Evolutionary conservation across 2,113 vertebrate genomes (phyloP), one percentile per base, ranked within the genome.

Genomic region (Polyodon spathula): DNA sequence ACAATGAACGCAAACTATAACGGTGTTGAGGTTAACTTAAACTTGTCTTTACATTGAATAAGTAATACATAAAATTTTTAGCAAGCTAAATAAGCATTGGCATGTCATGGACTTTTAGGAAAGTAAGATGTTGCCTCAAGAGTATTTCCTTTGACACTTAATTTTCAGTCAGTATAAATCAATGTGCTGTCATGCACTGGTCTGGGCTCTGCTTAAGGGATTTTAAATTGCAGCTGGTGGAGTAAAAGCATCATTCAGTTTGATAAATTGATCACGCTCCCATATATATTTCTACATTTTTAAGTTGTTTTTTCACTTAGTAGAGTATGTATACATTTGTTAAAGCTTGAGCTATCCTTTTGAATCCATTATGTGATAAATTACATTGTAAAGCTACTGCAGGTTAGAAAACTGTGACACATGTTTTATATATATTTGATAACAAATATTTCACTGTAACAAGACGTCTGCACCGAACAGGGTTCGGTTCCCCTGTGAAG

Each of bases 241-340:
- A 50, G 46, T 50, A 12, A 50, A 10, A 5, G 11, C 5, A 50
- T 12, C 4, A 50, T 50, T 4, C 46, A n/a, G 46, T 50, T 7
- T 50, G 46, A 50, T 50, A n/a, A 50, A 50, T 50, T 8, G n/a
- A 50, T 12, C 11, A 1, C 6, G 46, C 8, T 12, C 11, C 4
- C n/a, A 10, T 12, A 50, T n/a, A 50, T 50, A 50, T 12, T 50
- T 50, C 46, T n/a, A n/a, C 11, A 12, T n/a, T 12, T 50, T 12
- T 50, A n/a, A 50, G 52, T 6, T 50, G 50, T 16, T 10, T 38
- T 27, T 59, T 51, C 52, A 43, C 39, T 59, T 44, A 44, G 43
- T 12, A 7, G 43, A n/a, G n/a, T n/a, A n/a, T n/a, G n/a, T n/a
- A n/a, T n/a, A n/a, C n/a, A n/a, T n/a, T n/a, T n/a, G n/a, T n/a